Evolutionary conservation across 1,140 invertebrate species (phyloP).

Genomic region (Paramacrobiotus metropolitanus): DNA sequence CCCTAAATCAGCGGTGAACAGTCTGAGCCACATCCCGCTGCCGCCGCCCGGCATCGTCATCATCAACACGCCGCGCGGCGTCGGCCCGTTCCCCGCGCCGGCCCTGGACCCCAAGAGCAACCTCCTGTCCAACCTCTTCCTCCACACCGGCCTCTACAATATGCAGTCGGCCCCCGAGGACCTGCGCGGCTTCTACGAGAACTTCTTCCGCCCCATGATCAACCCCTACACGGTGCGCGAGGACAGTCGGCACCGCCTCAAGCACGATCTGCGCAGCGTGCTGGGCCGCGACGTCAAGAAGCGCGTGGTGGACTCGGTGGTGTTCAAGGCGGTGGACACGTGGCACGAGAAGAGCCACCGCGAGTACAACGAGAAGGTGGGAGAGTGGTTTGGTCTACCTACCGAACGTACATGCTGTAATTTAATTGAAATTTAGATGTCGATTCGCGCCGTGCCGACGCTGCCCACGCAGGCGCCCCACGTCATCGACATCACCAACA

Average conservation of each 20-base stretch:
- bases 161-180: background rate
- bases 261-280: background rate
- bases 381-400: background rate
- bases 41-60: background rate
- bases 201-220: background rate
- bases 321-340: background rate
- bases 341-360: background rate
- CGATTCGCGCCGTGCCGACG: background rate
- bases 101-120: background rate
- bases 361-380: background rate
- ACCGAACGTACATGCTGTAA: background rate
- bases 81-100: background rate
- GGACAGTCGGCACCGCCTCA: background rate
- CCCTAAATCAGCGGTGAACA: background rate
- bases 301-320: background rate
- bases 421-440: background rate
- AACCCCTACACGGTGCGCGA: background rate
- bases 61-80: background rate
- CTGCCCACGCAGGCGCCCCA: background rate
- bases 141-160: slow-evolving; percentile 2
- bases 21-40: background rate
- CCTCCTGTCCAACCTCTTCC: background rate
- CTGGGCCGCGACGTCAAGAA: background rate
- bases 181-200: background rate
- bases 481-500: background rate